A percentile compares a stretch with the other conserved stretches of the same genome.
Conservation (phyloP, 2,888 invertebrate species). For the Alcis repandata region DNA sequence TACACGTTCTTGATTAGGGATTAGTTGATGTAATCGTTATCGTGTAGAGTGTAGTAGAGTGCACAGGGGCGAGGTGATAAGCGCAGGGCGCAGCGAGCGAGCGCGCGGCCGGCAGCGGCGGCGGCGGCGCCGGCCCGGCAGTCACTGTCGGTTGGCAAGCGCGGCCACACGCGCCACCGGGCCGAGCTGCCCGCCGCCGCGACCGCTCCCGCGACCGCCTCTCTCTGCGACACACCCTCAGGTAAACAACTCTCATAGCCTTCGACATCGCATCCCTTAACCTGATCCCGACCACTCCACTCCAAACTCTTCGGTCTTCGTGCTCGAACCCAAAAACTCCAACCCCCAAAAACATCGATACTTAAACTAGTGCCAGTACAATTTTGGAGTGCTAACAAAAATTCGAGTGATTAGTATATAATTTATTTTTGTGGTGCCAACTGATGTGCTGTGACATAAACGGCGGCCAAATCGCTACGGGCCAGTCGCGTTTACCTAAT, state of each 20-base stretch:
- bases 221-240: slow-evolving; percentile 65
- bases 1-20: slow-evolving; percentile 31
- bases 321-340: slow-evolving; percentile 58
- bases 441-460: slow-evolving; percentile 64
- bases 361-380: slow-evolving; percentile 58
- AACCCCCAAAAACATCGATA: slow-evolving; percentile 49
- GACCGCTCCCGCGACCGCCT: slow-evolving; percentile 65
- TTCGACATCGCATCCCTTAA: slow-evolving; percentile 42
- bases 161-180: slow-evolving; percentile 82
- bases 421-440: slow-evolving; percentile 70
- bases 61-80: slow-evolving; percentile 77
- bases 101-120: slow-evolving; percentile 54
- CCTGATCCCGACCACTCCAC: slow-evolving; percentile 23
- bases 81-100: slow-evolving; percentile 68
- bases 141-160: slow-evolving; percentile 79
- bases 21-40: slow-evolving; percentile 70
- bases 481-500: slow-evolving; percentile 19
- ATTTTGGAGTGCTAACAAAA: slow-evolving; percentile 72
- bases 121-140: slow-evolving; percentile 72
- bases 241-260: slow-evolving; percentile 71
- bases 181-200: slow-evolving; percentile 66
- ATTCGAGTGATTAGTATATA: slow-evolving; percentile 63
- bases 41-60: slow-evolving; percentile 55
- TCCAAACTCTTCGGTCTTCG: slow-evolving; percentile 45
- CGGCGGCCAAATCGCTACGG: slow-evolving; percentile 44